phyloP scores from a whole-genome alignment of 1,140 invertebrate species.

The Ostrea denselamellosa region DNA sequence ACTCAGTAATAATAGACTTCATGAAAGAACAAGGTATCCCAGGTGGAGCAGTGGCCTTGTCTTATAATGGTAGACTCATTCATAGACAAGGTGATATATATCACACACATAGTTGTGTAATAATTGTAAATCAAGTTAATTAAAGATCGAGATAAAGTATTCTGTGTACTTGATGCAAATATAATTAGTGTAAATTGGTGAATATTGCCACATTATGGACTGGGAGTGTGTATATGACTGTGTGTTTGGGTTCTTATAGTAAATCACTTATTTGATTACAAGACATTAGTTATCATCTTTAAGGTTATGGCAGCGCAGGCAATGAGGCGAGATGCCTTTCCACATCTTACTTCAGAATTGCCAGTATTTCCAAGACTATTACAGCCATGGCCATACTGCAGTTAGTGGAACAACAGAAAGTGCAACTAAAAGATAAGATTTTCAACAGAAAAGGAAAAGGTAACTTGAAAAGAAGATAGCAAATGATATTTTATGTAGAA shows the following conservation, averaged over 20 bases:
- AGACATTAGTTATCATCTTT: neutral
- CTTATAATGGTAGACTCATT: neutral
- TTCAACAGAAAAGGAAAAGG: neutral
- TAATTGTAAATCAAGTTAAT: too few relatives aligned
- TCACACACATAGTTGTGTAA: too few relatives aligned
- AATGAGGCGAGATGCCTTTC: slow-evolving; percentile 57
- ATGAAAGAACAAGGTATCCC: slow-evolving; percentile 65
- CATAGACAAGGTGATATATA: slow-evolving; percentile 37
- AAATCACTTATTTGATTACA: too few relatives aligned
- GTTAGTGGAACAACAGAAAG: slow-evolving; percentile 56
- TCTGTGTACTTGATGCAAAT: too few relatives aligned
- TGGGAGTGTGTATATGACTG: too few relatives aligned
- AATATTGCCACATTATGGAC: too few relatives aligned
- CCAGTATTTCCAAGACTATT: slow-evolving; percentile 72
- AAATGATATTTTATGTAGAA: too few relatives aligned
- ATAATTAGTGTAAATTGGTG: too few relatives aligned
- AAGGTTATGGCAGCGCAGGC: slow-evolving; percentile 71
- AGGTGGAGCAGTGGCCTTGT: slow-evolving; percentile 49
- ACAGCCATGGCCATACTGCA: slow-evolving; percentile 68
- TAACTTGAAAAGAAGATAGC: neutral
- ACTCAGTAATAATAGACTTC: slow-evolving; percentile 63
- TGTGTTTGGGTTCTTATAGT: too few relatives aligned
- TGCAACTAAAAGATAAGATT: neutral
- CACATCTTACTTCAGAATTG: slow-evolving; percentile 65
- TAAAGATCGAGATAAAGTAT: too few relatives aligned